Conservation (phyloP, 2,888 invertebrate genomes). For the Cephus rjabovi region DNA sequence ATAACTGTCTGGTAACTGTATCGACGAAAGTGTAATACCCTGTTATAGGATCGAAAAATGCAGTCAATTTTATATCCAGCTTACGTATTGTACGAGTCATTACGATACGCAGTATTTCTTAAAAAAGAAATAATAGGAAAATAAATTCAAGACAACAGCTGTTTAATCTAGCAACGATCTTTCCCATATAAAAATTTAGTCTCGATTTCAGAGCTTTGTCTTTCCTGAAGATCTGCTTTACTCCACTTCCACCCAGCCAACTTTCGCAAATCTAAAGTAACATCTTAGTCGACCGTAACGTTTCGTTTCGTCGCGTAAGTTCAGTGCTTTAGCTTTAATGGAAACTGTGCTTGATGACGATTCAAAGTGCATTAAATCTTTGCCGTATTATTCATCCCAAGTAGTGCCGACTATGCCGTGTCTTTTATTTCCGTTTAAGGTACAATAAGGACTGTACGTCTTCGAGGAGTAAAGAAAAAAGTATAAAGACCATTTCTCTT, state of each 20-base stretch:
- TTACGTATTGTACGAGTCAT: background rate
- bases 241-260: background rate
- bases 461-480: background rate
- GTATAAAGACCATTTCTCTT: background rate
- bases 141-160: background rate
- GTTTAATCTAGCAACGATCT: background rate
- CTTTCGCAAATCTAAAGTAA: background rate
- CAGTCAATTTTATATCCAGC: background rate
- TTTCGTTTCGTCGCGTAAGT: background rate
- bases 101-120: background rate
- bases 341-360: background rate
- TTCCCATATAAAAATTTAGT: background rate
- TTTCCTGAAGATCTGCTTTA: background rate
- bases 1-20: background rate
- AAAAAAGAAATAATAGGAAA: background rate
- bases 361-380: background rate
- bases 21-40: background rate
- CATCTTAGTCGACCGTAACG: background rate
- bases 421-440: background rate
- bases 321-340: background rate
- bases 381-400: background rate
- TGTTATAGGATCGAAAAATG: background rate
- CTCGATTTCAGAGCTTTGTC: background rate
- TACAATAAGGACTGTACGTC: background rate
- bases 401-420: background rate